Evolutionary conservation across 2,797 vertebrate species (phyloP), one percentile per base, ranked within the genome.

Genomic region (Valencia hispanica): DNA sequence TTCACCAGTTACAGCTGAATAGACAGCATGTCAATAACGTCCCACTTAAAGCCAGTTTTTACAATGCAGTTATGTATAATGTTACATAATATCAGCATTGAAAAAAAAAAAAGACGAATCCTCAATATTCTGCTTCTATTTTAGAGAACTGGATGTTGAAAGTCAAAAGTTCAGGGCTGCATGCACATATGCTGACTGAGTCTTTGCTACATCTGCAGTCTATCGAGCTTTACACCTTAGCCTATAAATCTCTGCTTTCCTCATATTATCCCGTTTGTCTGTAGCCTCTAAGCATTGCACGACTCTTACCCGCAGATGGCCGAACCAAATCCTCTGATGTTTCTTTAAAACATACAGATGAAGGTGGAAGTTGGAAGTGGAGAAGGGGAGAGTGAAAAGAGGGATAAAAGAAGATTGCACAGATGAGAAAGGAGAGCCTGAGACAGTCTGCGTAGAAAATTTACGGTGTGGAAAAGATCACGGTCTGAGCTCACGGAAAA

Each of bases 201-300:
- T 63, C 77, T 68, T 47, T 5, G 30, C 77, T 63, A 69, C 86
- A 86, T 86, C 82, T 87, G 83, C 70, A 73, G 41, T 68, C 75
- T 77, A 75, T 89, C 82, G 87, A 87, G 50, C 75, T 0, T 72
- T 75, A 32, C 73, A 81, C 74, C 75, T 71, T 34, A 39, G 70
- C 14, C 70, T 73, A 82, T 90, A 90, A 87, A 86, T 88, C 65
- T 51, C 68, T 51, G 63, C 80, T 78, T 81, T 79, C 55, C 75
- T n/a, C 79, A 84, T 79, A 81, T 83, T 80, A 66, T 73, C 25
- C 68, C 45, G 39, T 84, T 82, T 70, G 30, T 80, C 79, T 72
- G n/a, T n/a, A 77, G 50, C 41, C 77, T 85, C 39, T 73, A 59
- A 74, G 61, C 41, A 36, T 22, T 27, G 68, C 39, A 41, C 34